These are phyloP conservation scores for Trididemnum nubilum DNA, from an alignment of 23 tunicate genomes.

Conservation along the genomic window DNA sequence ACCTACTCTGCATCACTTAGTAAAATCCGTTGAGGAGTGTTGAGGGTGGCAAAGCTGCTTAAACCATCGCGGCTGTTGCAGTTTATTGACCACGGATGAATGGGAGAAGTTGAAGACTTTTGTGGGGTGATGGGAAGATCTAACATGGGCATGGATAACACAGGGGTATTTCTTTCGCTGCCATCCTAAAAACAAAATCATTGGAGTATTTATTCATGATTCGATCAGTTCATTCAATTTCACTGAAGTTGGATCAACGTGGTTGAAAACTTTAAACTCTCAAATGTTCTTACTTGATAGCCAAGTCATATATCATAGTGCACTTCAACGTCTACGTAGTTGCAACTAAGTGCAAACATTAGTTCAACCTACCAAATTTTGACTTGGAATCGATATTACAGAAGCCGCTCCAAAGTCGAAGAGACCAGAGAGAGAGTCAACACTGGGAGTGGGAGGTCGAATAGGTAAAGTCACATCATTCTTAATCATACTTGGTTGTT, in stretches of 20 bases:
- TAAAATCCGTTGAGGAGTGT: slow-evolving; percentile 69
- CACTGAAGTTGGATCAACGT: no score
- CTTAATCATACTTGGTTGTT: neutral
- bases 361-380: no score
- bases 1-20: slow-evolving; percentile 68
- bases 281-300: no score
- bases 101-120: slow-evolving; percentile 27
- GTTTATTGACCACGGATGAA: slow-evolving; percentile 59
- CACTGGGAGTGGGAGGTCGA: slow-evolving; percentile 51
- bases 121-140: slow-evolving; percentile 40
- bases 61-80: slow-evolving; percentile 18
- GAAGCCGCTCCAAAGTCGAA: slow-evolving; percentile 4
- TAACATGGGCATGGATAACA: slow-evolving; percentile 38
- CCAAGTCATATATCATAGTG: no score
- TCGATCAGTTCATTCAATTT: no score
- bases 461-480: slow-evolving; percentile 21
- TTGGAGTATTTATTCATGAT: neutral
- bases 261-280: no score
- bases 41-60: slow-evolving; percentile 25
- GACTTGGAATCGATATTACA: neutral
- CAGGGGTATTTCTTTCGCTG: neutral
- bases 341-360: no score
- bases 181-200: neutral
- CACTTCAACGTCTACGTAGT: no score
- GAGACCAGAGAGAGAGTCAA: slow-evolving; percentile 33